Conservation (phyloP, 2,797 vertebrate species). For the Rhinoraja longicauda region DNA sequence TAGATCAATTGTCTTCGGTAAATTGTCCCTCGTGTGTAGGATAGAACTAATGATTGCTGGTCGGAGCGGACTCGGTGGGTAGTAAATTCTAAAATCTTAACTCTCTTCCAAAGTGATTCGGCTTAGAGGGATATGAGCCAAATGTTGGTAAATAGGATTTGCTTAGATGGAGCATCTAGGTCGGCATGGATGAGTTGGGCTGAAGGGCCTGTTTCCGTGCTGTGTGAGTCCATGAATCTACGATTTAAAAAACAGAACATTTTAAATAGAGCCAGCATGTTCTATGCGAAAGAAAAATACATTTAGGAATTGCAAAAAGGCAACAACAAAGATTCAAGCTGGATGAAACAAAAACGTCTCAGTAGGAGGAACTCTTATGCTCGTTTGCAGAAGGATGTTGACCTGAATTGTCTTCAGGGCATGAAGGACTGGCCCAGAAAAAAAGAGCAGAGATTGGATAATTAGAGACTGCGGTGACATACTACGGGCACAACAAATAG, state of each 20-base stretch:
- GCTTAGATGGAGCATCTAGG: too few relatives aligned
- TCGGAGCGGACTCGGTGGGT: too few relatives aligned
- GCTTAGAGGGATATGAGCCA: too few relatives aligned
- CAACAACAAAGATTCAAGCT: background rate
- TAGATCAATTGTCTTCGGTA: too few relatives aligned
- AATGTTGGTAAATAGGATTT: too few relatives aligned
- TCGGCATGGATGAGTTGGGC: too few relatives aligned
- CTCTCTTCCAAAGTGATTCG: background rate
- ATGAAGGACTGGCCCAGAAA: slow-evolving; percentile 26
- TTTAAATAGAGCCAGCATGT: background rate
- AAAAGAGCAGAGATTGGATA: slow-evolving; percentile 20
- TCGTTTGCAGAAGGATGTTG: slow-evolving; percentile 22
- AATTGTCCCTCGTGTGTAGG: too few relatives aligned
- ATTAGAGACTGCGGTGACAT: background rate
- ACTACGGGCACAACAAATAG: background rate
- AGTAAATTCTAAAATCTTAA: too few relatives aligned
- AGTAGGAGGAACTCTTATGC: slow-evolving; percentile 14
- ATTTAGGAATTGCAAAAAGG: background rate
- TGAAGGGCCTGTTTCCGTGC: too few relatives aligned
- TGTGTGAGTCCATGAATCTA: too few relatives aligned
- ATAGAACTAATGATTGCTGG: too few relatives aligned
- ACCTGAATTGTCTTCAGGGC: slow-evolving; percentile 30
- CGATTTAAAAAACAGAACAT: too few relatives aligned
- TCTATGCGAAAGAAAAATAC: background rate
- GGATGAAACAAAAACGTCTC: background rate